Conservation (phyloP, 2,113 vertebrate genomes). For the Cyanoliseus patagonus region DNA sequence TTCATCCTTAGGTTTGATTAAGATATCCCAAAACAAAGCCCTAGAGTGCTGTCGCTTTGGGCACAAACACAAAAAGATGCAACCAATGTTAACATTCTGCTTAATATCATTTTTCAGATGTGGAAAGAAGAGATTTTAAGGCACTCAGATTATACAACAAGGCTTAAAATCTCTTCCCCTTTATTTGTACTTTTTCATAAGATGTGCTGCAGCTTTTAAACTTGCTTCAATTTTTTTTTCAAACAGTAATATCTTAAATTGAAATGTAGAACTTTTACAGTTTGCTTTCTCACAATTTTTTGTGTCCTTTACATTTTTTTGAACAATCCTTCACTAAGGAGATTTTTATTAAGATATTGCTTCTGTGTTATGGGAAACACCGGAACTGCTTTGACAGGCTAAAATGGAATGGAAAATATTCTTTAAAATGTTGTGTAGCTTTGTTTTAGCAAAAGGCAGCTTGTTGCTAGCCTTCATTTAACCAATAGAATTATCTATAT, state of each 20-base stretch:
- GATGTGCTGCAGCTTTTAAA: constrained; percentile 29
- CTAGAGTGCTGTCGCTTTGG: constrained; percentile 66
- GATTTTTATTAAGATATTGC: constrained; percentile 50
- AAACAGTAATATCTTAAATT: constrained; percentile 22
- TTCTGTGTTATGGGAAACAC: constrained; percentile 36
- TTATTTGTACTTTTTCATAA: not conserved
- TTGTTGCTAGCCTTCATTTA: not conserved
- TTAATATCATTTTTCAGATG: constrained; percentile 40
- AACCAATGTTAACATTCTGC: constrained; percentile 47
- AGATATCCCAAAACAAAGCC: constrained; percentile 73
- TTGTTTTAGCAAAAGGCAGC: constrained; percentile 34
- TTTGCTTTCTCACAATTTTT: constrained; percentile 19
- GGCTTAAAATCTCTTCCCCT: not conserved
- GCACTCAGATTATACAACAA: constrained; percentile 23
- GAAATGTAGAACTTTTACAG: constrained; percentile 11
- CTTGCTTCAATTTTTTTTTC: constrained; percentile 22
- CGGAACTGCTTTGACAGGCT: constrained; percentile 22
- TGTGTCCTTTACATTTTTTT: constrained; percentile 45
- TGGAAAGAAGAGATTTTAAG: constrained; percentile 25
- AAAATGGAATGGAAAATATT: constrained; percentile 8
- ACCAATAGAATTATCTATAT: not conserved
- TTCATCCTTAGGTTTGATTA: constrained; percentile 59
- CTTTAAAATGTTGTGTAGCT: constrained; percentile 35
- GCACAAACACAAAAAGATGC: constrained; percentile 56
- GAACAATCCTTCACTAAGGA: constrained; percentile 30